phyloP scores from a whole-genome alignment of 2,797 vertebrate genomes.

The Acestrorhynchus altus region DNA sequence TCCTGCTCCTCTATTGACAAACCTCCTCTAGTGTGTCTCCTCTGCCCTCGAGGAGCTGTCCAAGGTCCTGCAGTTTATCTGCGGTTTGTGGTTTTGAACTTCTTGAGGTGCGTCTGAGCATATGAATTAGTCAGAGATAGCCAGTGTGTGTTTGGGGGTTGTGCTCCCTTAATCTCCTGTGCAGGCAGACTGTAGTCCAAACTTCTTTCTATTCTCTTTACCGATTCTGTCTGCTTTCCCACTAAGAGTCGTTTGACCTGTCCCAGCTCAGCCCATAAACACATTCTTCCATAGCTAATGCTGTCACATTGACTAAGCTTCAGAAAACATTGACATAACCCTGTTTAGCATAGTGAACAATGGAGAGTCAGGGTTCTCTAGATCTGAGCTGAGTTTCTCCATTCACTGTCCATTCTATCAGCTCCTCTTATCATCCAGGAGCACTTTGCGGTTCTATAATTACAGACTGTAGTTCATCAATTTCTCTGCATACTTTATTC shows the following conservation, averaged over 20 bases:
- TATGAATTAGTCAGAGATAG: conserved; percentile 39
- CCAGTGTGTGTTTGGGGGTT: conserved; percentile 4
- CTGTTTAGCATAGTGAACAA: too few relatives aligned
- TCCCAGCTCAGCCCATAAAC: not conserved
- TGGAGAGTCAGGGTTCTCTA: too few relatives aligned
- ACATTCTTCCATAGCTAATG: not conserved
- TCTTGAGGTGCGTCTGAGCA: conserved; percentile 24
- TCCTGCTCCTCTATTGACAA: conserved; percentile 21
- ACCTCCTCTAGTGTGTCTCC: conserved; percentile 11
- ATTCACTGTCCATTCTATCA: too few relatives aligned
- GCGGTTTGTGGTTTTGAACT: conserved; percentile 35
- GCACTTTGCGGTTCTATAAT: too few relatives aligned
- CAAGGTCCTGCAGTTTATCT: conserved; percentile 30
- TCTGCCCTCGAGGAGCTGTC: conserved; percentile 15
- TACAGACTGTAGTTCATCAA: too few relatives aligned
- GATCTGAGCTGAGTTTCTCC: too few relatives aligned
- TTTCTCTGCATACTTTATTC: too few relatives aligned
- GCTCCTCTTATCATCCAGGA: too few relatives aligned
- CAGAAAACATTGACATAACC: too few relatives aligned
- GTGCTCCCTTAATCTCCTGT: conserved; percentile 34
- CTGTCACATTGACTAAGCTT: too few relatives aligned
- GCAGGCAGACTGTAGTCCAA: conserved; percentile 15
- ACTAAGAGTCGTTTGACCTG: not conserved
- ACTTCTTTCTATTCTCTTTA: not conserved
- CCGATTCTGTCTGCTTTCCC: not conserved